Base-by-base conservation (phyloP, 2,113 vertebrate genomes). In the Albula glossodonta region DNA sequence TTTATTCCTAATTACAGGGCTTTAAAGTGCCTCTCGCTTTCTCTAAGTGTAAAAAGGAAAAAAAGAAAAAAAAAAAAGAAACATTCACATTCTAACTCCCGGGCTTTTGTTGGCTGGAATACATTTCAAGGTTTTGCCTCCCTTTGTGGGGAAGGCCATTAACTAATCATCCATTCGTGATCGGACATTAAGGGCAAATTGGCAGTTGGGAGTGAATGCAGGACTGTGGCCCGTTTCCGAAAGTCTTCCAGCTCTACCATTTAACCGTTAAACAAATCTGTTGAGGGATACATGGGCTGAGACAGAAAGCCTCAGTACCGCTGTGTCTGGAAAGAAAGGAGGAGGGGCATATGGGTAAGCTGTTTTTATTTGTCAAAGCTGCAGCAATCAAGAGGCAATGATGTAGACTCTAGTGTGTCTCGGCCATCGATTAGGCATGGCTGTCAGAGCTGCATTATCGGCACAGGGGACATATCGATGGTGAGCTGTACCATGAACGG, bases 401-500 rank as follows among this genome's bases (percentile, higher is more conserved):
- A 89, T 89, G 57, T 84, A 82, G 83, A 82, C 81, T 57, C 81
- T 70, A 82, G 79, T 83, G 79, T 83, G 70, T 85, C 66, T 74
- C 70, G 12, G 79, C 51, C 83, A 87, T 86, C 81, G 86, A 89
- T 84, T 82, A 25, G 80, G 66, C 41, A 15, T 78, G 79, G 12
- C 82, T 87, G 87, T 51, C 88, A 84, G 82, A 50, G 85, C 63
- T 85, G 79, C 87, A 85, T 88, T 89, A 88, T 87, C 53, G 52
- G 82, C 86, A 78, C 53, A 74, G 86, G 22, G 80, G 56, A 57
- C 52, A 70, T 81, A 87, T 56, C 80, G 86, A 84, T 56, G 70
- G 53, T 60, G 41, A 85, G 12, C 78, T 52, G n/a, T 56, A 81
- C 80, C 74, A 79, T 78, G 50, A 80, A 51, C 49, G 8, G 19